Evolutionary conservation across 1,140 invertebrate species (phyloP), one percentile per base, ranked within the genome.

Genomic region (Tetragnatha versicolor): DNA sequence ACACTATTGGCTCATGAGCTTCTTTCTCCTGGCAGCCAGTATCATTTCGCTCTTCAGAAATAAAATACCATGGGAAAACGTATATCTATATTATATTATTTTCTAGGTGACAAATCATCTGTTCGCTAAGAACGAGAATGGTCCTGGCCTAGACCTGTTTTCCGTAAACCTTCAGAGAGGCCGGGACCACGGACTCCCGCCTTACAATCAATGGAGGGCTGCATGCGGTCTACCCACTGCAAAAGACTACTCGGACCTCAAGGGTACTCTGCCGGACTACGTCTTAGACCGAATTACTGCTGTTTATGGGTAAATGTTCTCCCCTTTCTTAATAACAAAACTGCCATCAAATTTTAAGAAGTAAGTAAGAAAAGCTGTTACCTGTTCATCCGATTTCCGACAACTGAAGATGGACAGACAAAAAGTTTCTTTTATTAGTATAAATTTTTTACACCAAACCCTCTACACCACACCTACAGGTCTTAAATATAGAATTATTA

Each of bases 111-210:
- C 93, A 2, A 89, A 93, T 81, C 94, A 90, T 84, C 84, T 95
- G 5, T 93, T 95, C 85, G 20, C 79, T 14, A 78, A 80, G 31
- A 89, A 83, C 55, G 17, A 88, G 82, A 88, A 88, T 78, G 89
- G 90, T 35, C 89, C 88, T 80, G 94, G 94, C 3, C 86, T 90
- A 5, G 96, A 97, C 86, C 86, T 97, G 69, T 89, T 91, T 29
- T 90, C 95, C 0, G 89, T 92, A 35, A 95, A 97, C 82, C 92
- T 97, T 55, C 93, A 96, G 83, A 89, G 96, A 83, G 93, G 94
- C 1, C 17, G 90, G 35, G 90, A 91, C 83, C 90, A 91, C 81
- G 90, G 90, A 12, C 83, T 91, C n/a, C 87, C 88, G 14, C 79
- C 81, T 12, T 83, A 84, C 53, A 82, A 76, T 47, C 83, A 73